Evolutionary conservation across 2,113 vertebrate genomes (phyloP), one percentile per base, ranked within the genome.

Genomic region (Podilymbus podiceps): DNA sequence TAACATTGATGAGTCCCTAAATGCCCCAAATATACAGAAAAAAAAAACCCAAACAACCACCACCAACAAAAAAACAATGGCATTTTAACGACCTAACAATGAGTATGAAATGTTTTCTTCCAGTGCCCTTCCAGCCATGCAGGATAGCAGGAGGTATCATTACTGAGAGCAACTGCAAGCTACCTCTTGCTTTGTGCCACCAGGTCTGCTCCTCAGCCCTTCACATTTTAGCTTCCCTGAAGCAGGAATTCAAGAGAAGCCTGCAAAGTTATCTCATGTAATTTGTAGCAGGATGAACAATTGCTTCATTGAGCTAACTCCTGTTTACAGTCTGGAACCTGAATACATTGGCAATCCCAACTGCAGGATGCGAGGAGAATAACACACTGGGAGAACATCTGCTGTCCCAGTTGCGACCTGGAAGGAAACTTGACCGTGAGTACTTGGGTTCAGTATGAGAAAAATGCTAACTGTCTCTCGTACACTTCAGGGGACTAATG

Each of bases 301-400:
- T 47, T 47, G 89, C 86, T 74, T 82, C 80, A 35, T 31, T 98
- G 96, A 95, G 91, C 60, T 59, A 49, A 56, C 25, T 79, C 64
- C 88, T 95, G 92, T 95, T 97, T 96, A 55, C 87, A 14, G 67
- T 71, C 66, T 63, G 72, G 90, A 93, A 68, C 72, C 60, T 72
- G 95, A 92, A 83, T 53, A 50, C 69, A 7, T 46, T 82, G 87
- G 89, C 84, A 91, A 27, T 49, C n/a, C 44, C 5, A 11, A 46
- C n/a, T 0, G n/a, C 84, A 77, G 85, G 72, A 89, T 80, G 62
- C 3, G 15, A 78, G 85, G 87, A 84, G 73, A 56, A 44, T 12
- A 80, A 71, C 85, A 94, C 44, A 16, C 35, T 95, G 95, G 93
- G 96, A 87, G 83, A 98, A 98, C 98, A 98, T 97, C 97, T 98